Base-by-base conservation (phyloP, 2,797 vertebrate genomes). In the Sciurus vulgaris region DNA sequence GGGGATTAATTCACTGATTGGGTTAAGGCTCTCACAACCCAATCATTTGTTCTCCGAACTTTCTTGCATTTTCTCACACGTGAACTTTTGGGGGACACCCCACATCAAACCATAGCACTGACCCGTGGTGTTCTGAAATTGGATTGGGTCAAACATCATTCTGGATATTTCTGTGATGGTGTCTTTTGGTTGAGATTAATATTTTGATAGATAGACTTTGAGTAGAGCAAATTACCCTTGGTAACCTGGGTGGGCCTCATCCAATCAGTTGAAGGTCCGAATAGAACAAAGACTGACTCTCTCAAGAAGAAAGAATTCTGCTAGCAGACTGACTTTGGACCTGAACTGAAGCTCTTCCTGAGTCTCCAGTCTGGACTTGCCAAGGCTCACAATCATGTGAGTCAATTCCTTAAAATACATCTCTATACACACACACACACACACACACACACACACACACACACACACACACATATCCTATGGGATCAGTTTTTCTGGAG, bases 331-430 rank as follows among this genome's bases (percentile, higher is more conserved):
- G 44, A 59, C 51, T 86, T 89, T 76, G 69, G 44, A 93, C 69
- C 44, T 47, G n/a, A 83, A 49, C 33, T 65, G 44, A 51, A n/a
- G 33, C 61, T 89, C 91, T 51, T 83, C 24, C 76, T 28, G 41
- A 24, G 70, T 28, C 70, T 73, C 63, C 56, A 78, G 86, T 30
- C 69, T 86, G 81, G 63, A 86, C 59, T 86, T n/a, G 47, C 89
- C 54, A 83, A 86, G 38, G n/a, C 17, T 77, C 70, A 51, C 76
- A 73, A 35, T 54, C 59, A 51, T 30, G 49, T 44, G 63, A 94
- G 81, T 61, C 70, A 92, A 82, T 59, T 82, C 63, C 81, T 79
- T 92, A 94, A 93, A 94, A 89, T 92, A 89, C 86, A 77, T 59
- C 22, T 83, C 44, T 86, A 38, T 94, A 26, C 61, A 35, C 78